Evolutionary conservation across 2,797 vertebrate species (phyloP), one percentile per base, ranked within the genome.

Genomic region (Acestrorhynchus altus): DNA sequence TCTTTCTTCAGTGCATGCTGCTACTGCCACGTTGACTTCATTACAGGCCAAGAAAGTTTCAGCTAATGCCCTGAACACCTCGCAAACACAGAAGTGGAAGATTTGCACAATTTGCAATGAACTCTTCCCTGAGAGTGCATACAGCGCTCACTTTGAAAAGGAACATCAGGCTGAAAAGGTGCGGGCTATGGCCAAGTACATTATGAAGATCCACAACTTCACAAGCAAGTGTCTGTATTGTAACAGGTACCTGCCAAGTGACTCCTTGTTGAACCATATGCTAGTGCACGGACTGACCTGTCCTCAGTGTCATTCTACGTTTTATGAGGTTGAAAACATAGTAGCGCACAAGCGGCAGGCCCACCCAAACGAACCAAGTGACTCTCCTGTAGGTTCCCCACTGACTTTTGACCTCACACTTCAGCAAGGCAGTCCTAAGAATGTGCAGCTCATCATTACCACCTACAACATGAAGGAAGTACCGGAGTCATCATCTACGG

Each of bases 121-220:
- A 93, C 95, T 99, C 75, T 99, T 99, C 82, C 96, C 98, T 12
- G 98, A 98, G 89, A 98, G 97, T 13, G 93, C 98, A 80, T 99
- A 98, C 83, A 98, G 95, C 10, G 94, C 96, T 84, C 98, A 99
- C 90, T 98, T 99, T 81, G 97, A 99, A 88, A 99, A 95, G 83
- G 97, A 96, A 60, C 97, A 99, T 90, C 99, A 98, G 91, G 96
- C 96, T 0, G 97, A 98, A 89, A 98, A 96, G 91, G 95, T 99
- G 74, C 96, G 96, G 77, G 97, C 97, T 0, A 94, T 98, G 83
- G 98, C 98, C 68, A 99, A 98, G 89, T 99, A 99, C 86, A 99
- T 99, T 72, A 97, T 99, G 97, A 99, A 99, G 92, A 99, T 99
- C 89, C 97, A 99, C 91, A 99, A 98, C 90, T 99, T 99, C 81